Percentiles rank a stretch among this genome's conserved stretches.
These are phyloP conservation scores for Cristatella mucedo DNA, from an alignment of 2,888 invertebrate species.

Conservation along the genomic window DNA sequence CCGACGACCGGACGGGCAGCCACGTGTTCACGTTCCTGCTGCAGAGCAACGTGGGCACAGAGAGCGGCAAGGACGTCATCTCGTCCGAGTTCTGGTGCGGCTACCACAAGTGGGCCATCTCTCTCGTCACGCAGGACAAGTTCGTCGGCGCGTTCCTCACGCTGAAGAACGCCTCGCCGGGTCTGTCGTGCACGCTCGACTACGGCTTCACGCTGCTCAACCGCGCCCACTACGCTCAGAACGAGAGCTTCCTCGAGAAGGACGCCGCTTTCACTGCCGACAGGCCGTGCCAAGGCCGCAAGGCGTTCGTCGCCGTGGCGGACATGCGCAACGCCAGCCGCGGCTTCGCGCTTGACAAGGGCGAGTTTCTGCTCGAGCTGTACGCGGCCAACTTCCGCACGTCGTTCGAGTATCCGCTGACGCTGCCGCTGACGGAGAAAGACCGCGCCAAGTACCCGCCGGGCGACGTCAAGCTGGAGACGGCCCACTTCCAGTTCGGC, in stretches of 20 bases:
- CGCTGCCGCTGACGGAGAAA: conserved; percentile 41
- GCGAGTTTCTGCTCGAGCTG: conserved; percentile 62
- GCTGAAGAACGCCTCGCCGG: conserved; percentile 58
- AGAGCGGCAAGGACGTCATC: conserved; percentile 61
- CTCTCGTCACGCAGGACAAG: conserved; percentile 58
- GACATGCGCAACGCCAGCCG: conserved; percentile 34
- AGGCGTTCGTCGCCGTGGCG: conserved; percentile 28
- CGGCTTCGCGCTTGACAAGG: conserved; percentile 60
- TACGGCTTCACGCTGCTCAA: conserved; percentile 64
- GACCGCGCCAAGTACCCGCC: conserved; percentile 13
- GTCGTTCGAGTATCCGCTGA: conserved; percentile 55
- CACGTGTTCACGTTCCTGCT: conserved; percentile 70
- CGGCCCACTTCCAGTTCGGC: conserved; percentile 58
- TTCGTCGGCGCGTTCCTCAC: conserved; percentile 56
- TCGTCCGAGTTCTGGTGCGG: conserved; percentile 67
- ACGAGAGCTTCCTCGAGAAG: conserved; percentile 62
- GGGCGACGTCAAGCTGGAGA: conserved; percentile 36
- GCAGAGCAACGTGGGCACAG: conserved; percentile 58
- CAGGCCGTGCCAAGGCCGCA: conserved; percentile 25
- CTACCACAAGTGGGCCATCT: conserved; percentile 65
- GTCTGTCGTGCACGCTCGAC: conserved; percentile 60
- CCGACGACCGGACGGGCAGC: conserved; percentile 63
- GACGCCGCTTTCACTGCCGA: conserved; percentile 45
- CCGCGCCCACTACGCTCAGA: conserved; percentile 64
- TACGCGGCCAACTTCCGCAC: conserved; percentile 59